Evolutionary conservation across 2,797 vertebrate genomes (phyloP).

Genomic region (Spinus pinus): DNA sequence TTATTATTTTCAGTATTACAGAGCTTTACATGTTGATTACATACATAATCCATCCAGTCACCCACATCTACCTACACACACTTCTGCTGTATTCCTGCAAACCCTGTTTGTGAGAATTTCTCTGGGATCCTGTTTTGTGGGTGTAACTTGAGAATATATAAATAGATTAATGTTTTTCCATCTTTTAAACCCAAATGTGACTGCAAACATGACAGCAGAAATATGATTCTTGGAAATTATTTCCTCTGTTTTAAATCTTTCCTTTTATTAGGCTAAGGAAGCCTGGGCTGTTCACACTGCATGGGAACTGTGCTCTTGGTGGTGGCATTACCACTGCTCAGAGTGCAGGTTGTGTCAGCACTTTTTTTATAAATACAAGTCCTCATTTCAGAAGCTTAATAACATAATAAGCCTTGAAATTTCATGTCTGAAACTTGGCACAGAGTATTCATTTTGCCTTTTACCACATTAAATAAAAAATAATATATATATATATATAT

Average conservation of each 20-base stretch:
- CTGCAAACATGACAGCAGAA: not conserved
- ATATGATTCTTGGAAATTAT: not conserved
- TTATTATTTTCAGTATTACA: constrained; percentile 20
- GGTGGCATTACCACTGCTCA: not conserved
- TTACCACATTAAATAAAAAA: constrained; percentile 26
- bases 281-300: not conserved
- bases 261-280: not conserved
- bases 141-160: not conserved
- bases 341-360: constrained; percentile 7
- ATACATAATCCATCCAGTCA: not conserved
- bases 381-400: constrained; percentile 34
- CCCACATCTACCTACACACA: not conserved
- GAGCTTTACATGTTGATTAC: constrained; percentile 2
- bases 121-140: constrained; percentile 6
- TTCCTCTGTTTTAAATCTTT: not conserved
- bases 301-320: not conserved
- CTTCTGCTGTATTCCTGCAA: not conserved
- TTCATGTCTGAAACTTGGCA: constrained; percentile 25
- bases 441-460: not conserved
- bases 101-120: not conserved
- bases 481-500: not conserved
- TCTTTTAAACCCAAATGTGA: not conserved
- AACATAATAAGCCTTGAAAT: constrained; percentile 29
- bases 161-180: not conserved
- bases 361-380: constrained; percentile 16